phyloP scores from a whole-genome alignment of 2,113 vertebrate genomes.

The Synchiropus splendidus region DNA sequence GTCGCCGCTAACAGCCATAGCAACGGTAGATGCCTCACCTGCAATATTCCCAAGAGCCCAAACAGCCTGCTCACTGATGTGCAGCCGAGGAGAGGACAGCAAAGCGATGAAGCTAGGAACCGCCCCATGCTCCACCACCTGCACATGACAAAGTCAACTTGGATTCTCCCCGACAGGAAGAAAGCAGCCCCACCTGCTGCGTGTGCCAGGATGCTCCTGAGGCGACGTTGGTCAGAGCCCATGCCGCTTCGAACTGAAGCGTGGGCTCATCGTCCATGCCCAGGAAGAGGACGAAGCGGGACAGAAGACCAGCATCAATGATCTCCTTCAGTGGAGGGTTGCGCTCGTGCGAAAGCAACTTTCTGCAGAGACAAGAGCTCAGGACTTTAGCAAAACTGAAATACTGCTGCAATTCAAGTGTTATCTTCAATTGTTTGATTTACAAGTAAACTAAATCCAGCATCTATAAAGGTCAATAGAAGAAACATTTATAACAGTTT shows the following conservation, averaged over 20 bases:
- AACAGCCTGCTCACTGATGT: conserved; percentile 84
- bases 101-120: conserved; percentile 73
- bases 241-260: conserved; percentile 87
- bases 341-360: conserved; percentile 73
- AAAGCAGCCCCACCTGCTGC: conserved; percentile 61
- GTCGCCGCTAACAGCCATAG: too few relatives aligned
- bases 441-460: too few relatives aligned
- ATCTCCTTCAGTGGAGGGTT: conserved; percentile 75
- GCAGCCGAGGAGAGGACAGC: conserved; percentile 72
- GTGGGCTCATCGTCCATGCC: conserved; percentile 42
- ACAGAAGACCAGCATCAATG: conserved; percentile 72
- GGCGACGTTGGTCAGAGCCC: conserved; percentile 88
- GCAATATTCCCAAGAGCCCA: conserved; percentile 93
- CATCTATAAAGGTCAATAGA: too few relatives aligned
- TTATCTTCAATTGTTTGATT: too few relatives aligned
- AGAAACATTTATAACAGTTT: too few relatives aligned
- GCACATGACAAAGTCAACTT: neutral
- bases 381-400: too few relatives aligned
- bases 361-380: too few relatives aligned
- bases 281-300: conserved; percentile 77
- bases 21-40: too few relatives aligned
- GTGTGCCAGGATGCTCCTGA: conserved; percentile 82
- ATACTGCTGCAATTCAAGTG: too few relatives aligned
- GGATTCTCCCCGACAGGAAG: too few relatives aligned
- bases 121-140: conserved; percentile 81